Evolutionary conservation across 2,888 invertebrate species (phyloP).

Genomic region (Drosophila flavopinicola): DNA sequence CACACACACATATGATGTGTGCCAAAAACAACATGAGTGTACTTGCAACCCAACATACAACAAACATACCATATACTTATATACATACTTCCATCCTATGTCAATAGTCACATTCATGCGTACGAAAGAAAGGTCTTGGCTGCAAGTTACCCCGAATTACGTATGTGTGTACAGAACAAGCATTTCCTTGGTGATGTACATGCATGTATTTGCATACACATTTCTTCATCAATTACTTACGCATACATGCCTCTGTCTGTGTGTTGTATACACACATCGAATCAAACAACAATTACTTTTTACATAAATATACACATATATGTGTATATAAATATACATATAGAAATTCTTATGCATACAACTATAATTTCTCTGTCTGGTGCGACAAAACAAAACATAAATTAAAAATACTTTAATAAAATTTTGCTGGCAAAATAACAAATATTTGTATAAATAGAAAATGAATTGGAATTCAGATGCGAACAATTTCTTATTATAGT

Average conservation of each 20-base stretch:
- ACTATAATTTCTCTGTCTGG: constrained; percentile 25
- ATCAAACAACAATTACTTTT: too few relatives aligned
- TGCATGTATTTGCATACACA: too few relatives aligned
- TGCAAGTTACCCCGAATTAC: not conserved
- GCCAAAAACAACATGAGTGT: too few relatives aligned
- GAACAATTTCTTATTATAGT: not conserved
- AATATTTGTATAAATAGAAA: not conserved
- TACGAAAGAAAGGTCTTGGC: not conserved
- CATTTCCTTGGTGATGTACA: not conserved
- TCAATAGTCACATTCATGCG: constrained; percentile 1
- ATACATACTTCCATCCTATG: not conserved
- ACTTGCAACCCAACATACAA: not conserved
- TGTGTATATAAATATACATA: constrained; percentile 6
- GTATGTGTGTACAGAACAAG: not conserved
- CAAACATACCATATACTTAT: not conserved
- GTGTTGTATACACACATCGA: too few relatives aligned
- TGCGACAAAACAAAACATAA: constrained; percentile 7
- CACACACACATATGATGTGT: not conserved
- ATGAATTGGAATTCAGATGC: not conserved
- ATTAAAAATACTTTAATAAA: not conserved
- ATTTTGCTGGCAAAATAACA: constrained; percentile 5
- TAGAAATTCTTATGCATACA: constrained; percentile 11
- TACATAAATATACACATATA: not conserved
- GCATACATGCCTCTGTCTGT: too few relatives aligned
- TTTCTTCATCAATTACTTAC: too few relatives aligned